Evolutionary conservation across 2,797 vertebrate species (phyloP).

Genomic region (Capromys pilorides): DNA sequence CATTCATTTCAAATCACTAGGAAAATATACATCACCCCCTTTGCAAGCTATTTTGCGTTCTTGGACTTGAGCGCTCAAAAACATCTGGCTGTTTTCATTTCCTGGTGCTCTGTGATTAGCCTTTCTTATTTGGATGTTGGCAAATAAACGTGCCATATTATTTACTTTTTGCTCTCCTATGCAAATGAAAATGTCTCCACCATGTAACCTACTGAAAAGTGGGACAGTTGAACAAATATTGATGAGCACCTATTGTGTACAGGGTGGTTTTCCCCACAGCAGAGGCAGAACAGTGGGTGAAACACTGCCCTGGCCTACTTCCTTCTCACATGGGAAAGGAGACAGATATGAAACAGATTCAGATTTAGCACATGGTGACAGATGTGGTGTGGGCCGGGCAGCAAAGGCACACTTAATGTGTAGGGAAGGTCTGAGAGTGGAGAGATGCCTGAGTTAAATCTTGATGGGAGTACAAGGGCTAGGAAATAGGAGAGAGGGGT

Average conservation of each 20-base stretch:
- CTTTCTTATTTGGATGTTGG: slow-evolving; percentile 69
- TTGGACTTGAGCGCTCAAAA: slow-evolving; percentile 66
- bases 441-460: background rate
- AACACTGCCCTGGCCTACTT: background rate
- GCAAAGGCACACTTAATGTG: background rate
- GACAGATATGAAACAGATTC: background rate
- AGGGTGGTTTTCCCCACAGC: background rate
- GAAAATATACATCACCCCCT: slow-evolving; percentile 70
- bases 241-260: background rate
- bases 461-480: background rate
- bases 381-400: too few species aligned
- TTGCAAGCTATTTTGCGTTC: slow-evolving; percentile 72
- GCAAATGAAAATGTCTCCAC: slow-evolving; percentile 32
- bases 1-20: slow-evolving; percentile 79
- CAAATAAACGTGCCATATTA: slow-evolving; percentile 61
- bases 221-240: background rate
- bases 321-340: background rate
- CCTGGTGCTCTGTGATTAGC: slow-evolving; percentile 65
- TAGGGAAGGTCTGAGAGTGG: background rate
- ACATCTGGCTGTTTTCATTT: slow-evolving; percentile 71
- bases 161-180: background rate
- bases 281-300: background rate
- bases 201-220: background rate
- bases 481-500: background rate
- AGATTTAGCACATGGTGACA: background rate